Evolutionary conservation across 1,140 invertebrate genomes (phyloP).

Genomic region (Ridgeia piscesae): DNA sequence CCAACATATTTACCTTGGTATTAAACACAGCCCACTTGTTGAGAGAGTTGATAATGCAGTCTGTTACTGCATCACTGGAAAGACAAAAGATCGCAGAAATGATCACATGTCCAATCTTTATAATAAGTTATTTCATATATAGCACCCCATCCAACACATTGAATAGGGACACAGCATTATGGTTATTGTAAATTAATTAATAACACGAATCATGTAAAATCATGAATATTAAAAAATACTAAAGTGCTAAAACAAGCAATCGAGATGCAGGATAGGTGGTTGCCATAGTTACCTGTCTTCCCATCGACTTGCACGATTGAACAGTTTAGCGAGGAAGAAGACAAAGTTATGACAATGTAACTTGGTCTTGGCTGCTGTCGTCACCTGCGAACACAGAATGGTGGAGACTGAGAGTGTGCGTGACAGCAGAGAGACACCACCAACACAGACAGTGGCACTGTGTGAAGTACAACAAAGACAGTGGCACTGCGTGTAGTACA

Average conservation of each 20-base stretch:
- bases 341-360: neutral
- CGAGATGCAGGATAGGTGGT: neutral
- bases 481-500: too few species aligned
- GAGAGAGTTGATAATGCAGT: neutral
- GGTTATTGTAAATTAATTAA: too few species aligned
- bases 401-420: neutral
- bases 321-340: neutral
- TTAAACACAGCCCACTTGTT: neutral
- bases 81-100: neutral
- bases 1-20: neutral
- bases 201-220: too few species aligned
- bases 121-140: too few species aligned
- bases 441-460: too few species aligned
- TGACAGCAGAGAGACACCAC: neutral
- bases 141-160: too few species aligned
- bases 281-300: neutral
- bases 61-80: neutral
- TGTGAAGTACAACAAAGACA: too few species aligned
- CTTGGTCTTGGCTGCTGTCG: neutral
- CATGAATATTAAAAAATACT: too few species aligned
- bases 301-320: neutral
- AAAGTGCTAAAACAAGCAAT: too few species aligned
- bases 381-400: neutral
- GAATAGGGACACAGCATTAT: too few species aligned
- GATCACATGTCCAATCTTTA: neutral